Conservation (phyloP, 64 coral and sea anemone genomes). For the Orbicella faveolata region DNA sequence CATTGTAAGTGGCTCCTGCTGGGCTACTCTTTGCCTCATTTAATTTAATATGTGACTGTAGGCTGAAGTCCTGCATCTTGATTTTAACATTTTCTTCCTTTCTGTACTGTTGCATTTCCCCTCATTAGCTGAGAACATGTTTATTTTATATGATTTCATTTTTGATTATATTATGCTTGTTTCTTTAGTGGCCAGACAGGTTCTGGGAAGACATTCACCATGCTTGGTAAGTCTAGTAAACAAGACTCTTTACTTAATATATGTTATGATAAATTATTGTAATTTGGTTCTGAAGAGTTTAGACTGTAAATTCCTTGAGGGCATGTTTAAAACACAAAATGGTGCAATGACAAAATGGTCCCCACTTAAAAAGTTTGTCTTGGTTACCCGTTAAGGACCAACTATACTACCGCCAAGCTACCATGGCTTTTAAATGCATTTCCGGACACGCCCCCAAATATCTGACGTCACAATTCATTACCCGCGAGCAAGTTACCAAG, state of each 20-base stretch:
- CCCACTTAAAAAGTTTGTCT: too few relatives aligned
- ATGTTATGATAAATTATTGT: background rate
- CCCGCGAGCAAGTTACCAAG: too few relatives aligned
- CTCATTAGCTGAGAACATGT: background rate
- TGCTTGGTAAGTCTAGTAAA: slow-evolving; percentile 78
- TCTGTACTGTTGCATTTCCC: background rate
- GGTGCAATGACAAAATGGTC: too few relatives aligned
- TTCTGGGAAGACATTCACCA: slow-evolving; percentile 97
- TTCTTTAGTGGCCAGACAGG: slow-evolving; percentile 92
- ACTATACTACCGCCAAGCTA: too few relatives aligned
- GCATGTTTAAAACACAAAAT: too few relatives aligned
- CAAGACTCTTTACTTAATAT: background rate
- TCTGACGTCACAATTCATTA: too few relatives aligned
- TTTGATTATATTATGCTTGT: background rate
- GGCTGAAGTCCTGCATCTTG: background rate
- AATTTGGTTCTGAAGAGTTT: background rate
- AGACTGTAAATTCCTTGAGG: too few relatives aligned
- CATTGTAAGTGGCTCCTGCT: background rate
- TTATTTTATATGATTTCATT: background rate
- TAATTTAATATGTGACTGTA: background rate
- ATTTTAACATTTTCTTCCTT: background rate
- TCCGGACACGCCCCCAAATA: too few relatives aligned
- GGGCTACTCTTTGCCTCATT: background rate
- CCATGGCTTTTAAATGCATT: too few relatives aligned
- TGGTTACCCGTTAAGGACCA: too few relatives aligned